Percentiles rank a stretch among this genome's conserved stretches.
These are phyloP conservation scores for Lepilemur septentrionalis DNA, from an alignment of 2,797 vertebrate species.

Conservation along the genomic window DNA sequence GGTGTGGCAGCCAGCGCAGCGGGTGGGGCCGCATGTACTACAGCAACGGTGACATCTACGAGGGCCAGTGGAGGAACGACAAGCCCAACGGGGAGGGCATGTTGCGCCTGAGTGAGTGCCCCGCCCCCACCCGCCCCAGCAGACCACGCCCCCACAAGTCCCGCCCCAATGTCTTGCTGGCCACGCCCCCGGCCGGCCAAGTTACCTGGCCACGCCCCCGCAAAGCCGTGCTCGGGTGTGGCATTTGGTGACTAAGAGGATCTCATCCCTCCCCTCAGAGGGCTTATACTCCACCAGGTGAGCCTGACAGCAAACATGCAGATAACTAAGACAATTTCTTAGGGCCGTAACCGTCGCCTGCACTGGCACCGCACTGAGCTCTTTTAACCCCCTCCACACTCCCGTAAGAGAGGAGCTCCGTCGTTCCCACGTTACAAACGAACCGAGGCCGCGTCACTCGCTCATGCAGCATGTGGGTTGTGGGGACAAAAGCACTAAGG, in stretches of 20 bases:
- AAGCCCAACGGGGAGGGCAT: conserved; percentile 88
- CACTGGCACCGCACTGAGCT: neutral
- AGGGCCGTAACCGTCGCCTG: neutral
- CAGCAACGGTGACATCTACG: conserved; percentile 88
- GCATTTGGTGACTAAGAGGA: neutral
- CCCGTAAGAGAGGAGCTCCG: neutral
- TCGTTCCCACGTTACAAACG: neutral
- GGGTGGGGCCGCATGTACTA: conserved; percentile 94
- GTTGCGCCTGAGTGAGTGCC: conserved; percentile 86
- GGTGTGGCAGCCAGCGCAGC: conserved; percentile 85
- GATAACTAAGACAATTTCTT: neutral
- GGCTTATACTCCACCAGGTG: neutral
- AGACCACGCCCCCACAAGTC: rapidly evolving
- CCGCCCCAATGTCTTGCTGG: neutral
- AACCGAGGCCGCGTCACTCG: neutral
- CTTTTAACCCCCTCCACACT: neutral
- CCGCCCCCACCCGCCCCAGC: neutral
- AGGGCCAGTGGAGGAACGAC: conserved; percentile 92
- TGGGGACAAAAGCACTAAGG: neutral
- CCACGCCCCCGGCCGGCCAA: neutral
- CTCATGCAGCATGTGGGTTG: neutral
- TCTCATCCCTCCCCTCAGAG: neutral
- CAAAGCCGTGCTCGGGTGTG: rapidly evolving
- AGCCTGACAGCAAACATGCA: neutral
- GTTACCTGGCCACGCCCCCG: neutral